Evolutionary conservation across 2,113 vertebrate genomes (phyloP).

Genomic region (Mormyrus lacerda): DNA sequence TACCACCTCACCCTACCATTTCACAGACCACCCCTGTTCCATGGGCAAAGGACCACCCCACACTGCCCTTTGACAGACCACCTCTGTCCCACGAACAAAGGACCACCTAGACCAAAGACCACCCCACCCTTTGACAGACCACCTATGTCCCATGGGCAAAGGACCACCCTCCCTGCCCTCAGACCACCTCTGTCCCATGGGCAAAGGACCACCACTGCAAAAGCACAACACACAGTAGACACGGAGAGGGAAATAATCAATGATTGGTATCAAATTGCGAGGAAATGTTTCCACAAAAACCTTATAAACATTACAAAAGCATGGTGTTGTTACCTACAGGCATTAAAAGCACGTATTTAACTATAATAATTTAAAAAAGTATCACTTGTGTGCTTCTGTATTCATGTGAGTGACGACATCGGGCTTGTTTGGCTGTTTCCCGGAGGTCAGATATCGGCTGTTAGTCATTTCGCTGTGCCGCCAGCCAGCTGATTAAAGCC

Average conservation of each 20-base stretch:
- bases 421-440: background rate
- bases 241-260: background rate
- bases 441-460: background rate
- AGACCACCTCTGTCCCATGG: background rate
- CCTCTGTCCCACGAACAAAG: background rate
- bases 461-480: conserved; percentile 1
- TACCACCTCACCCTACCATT: too few relatives aligned
- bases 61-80: background rate
- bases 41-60: background rate
- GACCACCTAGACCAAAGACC: background rate
- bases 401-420: background rate
- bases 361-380: background rate
- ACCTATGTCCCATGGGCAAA: background rate
- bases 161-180: too few relatives aligned
- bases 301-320: background rate
- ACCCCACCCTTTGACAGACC: background rate
- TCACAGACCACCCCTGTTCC: too few relatives aligned
- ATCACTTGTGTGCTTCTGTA: conserved; percentile 2
- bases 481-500: background rate
- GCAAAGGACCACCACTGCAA: background rate
- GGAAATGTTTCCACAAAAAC: background rate
- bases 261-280: background rate
- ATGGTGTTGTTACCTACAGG: background rate
- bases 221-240: background rate
- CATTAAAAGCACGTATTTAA: background rate